Percentiles rank a stretch among this genome's conserved stretches.
These are phyloP conservation scores for Cygnus buccinator DNA, from an alignment of 2,113 vertebrate genomes.

Conservation along the genomic window DNA sequence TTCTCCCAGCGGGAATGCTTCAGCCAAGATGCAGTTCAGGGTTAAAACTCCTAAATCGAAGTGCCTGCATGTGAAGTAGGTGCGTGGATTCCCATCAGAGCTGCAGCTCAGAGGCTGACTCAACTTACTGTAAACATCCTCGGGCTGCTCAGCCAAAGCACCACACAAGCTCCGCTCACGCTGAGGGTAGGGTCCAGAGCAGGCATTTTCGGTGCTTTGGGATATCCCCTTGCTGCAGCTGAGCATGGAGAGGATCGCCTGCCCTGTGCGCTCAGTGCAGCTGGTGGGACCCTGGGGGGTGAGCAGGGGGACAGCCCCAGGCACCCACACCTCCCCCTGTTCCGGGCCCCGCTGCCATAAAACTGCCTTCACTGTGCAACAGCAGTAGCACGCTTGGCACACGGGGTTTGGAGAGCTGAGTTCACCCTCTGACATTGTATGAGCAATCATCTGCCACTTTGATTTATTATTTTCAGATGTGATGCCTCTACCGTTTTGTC, in stretches of 20 bases:
- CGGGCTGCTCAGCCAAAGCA: background rate
- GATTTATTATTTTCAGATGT: background rate
- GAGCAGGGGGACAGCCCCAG: background rate
- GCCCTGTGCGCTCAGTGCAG: background rate
- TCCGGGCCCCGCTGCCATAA: background rate
- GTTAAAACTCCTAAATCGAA: background rate
- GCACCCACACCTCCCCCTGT: background rate
- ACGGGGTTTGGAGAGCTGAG: background rate
- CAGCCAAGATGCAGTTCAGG: background rate
- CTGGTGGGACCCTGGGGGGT: accelerated
- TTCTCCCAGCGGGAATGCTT: background rate
- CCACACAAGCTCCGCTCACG: accelerated
- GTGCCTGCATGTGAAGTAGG: background rate
- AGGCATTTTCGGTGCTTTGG: background rate
- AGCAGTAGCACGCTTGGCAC: background rate
- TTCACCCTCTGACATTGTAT: background rate
- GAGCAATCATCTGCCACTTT: background rate
- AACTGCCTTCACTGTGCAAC: background rate
- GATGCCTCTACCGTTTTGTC: accelerated
- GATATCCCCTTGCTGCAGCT: background rate
- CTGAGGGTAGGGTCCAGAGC: background rate
- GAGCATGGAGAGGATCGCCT: background rate
- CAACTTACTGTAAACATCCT: background rate
- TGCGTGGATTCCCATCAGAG: background rate
- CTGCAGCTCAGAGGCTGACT: background rate